Conservation (phyloP, 2,797 vertebrate genomes). For the Acanthiza pusilla region DNA sequence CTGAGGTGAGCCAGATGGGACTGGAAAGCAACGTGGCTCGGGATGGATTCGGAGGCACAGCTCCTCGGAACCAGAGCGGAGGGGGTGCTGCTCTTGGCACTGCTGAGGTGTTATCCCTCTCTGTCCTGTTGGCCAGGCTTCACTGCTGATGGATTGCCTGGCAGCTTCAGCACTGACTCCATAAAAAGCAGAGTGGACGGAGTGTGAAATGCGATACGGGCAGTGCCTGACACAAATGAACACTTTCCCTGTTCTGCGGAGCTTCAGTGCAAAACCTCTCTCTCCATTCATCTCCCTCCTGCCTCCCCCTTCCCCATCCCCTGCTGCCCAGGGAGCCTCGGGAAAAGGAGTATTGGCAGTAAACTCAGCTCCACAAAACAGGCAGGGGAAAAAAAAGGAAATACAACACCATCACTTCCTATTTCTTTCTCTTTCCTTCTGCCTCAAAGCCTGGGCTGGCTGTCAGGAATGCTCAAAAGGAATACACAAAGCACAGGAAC, state of each 20-base stretch:
- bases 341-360: background rate
- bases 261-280: background rate
- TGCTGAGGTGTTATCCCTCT: background rate
- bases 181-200: background rate
- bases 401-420: conserved; percentile 10
- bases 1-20: background rate
- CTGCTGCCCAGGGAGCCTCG: background rate
- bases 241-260: background rate
- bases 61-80: fast-evolving
- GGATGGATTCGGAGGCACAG: fast-evolving
- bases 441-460: background rate
- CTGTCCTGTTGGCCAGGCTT: background rate
- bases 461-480: background rate
- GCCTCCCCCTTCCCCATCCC: background rate
- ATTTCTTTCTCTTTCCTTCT: background rate
- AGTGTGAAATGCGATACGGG: background rate
- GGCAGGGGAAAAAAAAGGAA: conserved; percentile 10
- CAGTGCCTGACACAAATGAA: background rate
- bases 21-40: fast-evolving
- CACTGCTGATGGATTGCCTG: background rate
- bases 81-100: background rate
- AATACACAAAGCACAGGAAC: background rate
- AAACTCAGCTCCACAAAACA: conserved; percentile 14
- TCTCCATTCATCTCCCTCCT: background rate
- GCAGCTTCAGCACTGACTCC: background rate